These are phyloP conservation scores for Andrena chrysosceles DNA, from an alignment of 2,888 invertebrate species.

Conservation along the genomic window DNA sequence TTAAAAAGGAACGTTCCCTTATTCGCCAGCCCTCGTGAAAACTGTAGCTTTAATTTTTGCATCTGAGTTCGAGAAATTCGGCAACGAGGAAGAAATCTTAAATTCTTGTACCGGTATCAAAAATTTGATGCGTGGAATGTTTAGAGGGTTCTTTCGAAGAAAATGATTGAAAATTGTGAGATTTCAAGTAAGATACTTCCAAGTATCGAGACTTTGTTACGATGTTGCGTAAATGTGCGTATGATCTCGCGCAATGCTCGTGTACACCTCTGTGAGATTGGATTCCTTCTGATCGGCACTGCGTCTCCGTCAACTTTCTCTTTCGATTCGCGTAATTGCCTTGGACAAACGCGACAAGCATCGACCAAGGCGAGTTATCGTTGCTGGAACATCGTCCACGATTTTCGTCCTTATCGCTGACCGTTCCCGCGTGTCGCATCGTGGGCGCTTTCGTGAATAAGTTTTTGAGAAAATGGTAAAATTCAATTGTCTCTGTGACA, in stretches of 20 bases:
- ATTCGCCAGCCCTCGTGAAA: too few species aligned
- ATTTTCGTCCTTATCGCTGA: conserved; percentile 25
- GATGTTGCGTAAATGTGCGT: conserved; percentile 27
- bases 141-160: not conserved
- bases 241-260: conserved; percentile 12
- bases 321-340: conserved; percentile 64
- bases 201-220: conserved; percentile 56
- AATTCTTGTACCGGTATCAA: too few species aligned
- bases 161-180: not conserved
- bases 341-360: conserved; percentile 54
- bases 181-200: not conserved
- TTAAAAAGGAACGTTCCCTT: too few species aligned
- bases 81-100: too few species aligned
- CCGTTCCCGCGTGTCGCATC: not conserved
- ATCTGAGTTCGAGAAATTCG: too few species aligned
- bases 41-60: too few species aligned
- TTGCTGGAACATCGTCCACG: conserved; percentile 33
- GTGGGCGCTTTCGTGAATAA: too few species aligned
- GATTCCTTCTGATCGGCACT: conserved; percentile 40
- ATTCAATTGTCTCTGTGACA: too few species aligned
- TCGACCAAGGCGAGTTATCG: conserved; percentile 26
- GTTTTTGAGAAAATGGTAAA: too few species aligned
- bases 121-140: too few species aligned
- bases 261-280: conserved; percentile 51
- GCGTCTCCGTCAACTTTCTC: conserved; percentile 66